Base-by-base conservation (phyloP, 1,140 invertebrate species). In the Caenorhabditis remanei region DNA sequence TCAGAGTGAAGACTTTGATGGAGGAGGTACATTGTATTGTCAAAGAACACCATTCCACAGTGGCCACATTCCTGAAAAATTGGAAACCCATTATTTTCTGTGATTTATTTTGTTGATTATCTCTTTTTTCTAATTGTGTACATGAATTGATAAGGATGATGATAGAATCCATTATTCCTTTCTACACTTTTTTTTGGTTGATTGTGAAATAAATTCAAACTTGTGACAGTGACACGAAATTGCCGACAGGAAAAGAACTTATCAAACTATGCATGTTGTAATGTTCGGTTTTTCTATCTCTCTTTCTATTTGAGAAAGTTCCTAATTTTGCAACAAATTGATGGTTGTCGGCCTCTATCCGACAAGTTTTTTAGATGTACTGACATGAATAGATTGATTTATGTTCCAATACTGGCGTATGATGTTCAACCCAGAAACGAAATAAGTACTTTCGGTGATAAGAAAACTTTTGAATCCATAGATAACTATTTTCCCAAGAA, bases 1-100 rank as follows among this genome's bases (percentile, higher is more conserved):
- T 96, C 96, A 90, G 98, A 96, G 94, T 99, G 97, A 93, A 97
- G 96, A 88, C 97, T 97, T 94, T 98, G 98, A 94, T 99, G 97
- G 75, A 99, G 94, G 93, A 98, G 97, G 93, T 98, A 98, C 48
- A 98, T 94, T 0, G 97, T 98, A 91, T 96, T 96, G 94, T 98
- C 97, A 2, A 96, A 96, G 93, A 98, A 99, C 9, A 96, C 95
- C 88, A 99, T 98, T 88, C 96, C 95, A 93, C 97, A 99, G 93
- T 96, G 96, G 24, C 95, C 94, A 93, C 96, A 97, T 90, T 96
- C 95, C 53, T 96, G 75, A n/a, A 85, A 85, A 71, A 71, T 7
- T 14, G 2, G 2, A 32, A 32, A 32, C 32, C 43, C 32, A 32
- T 32, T 65, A 16, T 94, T 40, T 89, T 65, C 40, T 86, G 84